Conservation (phyloP, 2,797 vertebrate species). For the Tapera naevia region DNA sequence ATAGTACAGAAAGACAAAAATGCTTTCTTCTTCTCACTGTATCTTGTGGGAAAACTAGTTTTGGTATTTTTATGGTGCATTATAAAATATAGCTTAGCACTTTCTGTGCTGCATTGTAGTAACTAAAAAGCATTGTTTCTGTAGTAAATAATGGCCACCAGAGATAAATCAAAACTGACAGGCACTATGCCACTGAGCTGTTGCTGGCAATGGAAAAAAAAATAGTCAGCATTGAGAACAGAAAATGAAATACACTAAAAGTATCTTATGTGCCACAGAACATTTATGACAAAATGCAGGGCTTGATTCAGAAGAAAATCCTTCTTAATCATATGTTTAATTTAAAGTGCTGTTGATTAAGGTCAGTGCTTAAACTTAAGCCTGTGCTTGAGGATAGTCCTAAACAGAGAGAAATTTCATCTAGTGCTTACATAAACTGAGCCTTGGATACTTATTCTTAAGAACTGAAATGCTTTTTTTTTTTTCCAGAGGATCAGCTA, state of each 20-base stretch:
- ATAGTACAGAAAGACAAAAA: background rate
- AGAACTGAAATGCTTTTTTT: background rate
- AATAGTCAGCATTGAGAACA: background rate
- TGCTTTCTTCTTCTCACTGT: background rate
- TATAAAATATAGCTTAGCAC: background rate
- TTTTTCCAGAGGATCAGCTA: background rate
- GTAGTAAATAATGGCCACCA: slow-evolving; percentile 40
- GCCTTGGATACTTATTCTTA: background rate
- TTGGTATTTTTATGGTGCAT: background rate
- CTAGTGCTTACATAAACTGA: background rate
- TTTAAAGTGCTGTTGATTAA: slow-evolving; percentile 21
- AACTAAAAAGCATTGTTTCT: slow-evolving; percentile 15
- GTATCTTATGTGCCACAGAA: background rate
- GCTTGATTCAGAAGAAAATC: slow-evolving; percentile 5
- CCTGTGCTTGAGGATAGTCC: background rate
- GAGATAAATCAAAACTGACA: slow-evolving; percentile 47
- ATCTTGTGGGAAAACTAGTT: background rate
- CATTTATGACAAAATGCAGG: background rate
- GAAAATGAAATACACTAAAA: slow-evolving; percentile 16
- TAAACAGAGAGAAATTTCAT: background rate
- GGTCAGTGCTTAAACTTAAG: background rate
- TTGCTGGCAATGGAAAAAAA: background rate
- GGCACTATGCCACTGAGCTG: background rate
- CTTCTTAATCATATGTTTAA: background rate
- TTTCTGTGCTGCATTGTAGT: slow-evolving; percentile 16